These are phyloP conservation scores for Artemia sp. DNA, from an alignment of 2,888 invertebrate species.

Conservation along the genomic window DNA sequence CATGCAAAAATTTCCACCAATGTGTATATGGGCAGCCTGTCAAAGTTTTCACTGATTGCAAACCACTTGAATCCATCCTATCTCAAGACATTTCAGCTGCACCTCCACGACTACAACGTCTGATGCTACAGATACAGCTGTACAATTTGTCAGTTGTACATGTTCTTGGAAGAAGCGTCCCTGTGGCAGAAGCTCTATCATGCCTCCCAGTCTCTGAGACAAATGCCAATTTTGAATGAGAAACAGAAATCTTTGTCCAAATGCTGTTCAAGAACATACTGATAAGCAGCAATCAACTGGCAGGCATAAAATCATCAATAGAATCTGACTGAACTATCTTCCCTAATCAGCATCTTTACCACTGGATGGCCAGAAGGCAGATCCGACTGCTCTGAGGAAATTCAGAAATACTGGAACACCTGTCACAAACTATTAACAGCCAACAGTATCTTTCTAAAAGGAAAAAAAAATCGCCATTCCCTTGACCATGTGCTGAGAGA, in stretches of 20 bases:
- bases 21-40: no score
- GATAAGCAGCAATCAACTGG: neutral
- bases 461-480: conserved; percentile 21
- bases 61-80: conserved; percentile 27
- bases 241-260: neutral
- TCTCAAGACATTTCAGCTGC: conserved; percentile 26
- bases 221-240: conserved; percentile 18
- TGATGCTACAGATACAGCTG: conserved; percentile 25
- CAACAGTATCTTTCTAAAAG: conserved; percentile 18
- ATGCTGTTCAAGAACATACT: neutral
- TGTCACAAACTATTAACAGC: neutral
- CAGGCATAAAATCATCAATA: neutral
- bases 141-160: conserved; percentile 24
- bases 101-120: conserved; percentile 27
- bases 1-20: no score
- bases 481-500: conserved; percentile 20
- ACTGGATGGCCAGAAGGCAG: neutral
- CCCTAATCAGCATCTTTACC: neutral
- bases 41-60: conserved; percentile 25
- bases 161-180: conserved; percentile 23
- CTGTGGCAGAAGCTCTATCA: conserved; percentile 26
- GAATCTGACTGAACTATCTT: conserved; percentile 1
- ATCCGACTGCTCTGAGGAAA: neutral
- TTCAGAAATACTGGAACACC: conserved; percentile 19
- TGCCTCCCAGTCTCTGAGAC: conserved; percentile 24